Evolutionary conservation across 1,140 invertebrate species (phyloP), one percentile per base, ranked within the genome.

Genomic region (Drosophila setifemur): DNA sequence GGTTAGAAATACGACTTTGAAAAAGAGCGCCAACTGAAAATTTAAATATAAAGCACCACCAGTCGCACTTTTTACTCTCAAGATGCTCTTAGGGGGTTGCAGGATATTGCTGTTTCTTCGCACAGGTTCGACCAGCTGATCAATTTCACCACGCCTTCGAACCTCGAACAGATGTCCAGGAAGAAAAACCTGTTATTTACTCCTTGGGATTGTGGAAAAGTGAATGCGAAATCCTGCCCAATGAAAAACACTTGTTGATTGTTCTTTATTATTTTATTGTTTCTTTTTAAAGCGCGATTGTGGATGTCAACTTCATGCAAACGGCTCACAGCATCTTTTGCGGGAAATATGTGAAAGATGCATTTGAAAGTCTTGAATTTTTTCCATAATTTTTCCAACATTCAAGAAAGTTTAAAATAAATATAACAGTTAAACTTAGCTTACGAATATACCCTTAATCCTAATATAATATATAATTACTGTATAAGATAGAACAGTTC

Each of bases 391-490:
- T 54, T 81, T 85, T 85, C 55, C 70, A 85, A 78, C 60, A 73
- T 77, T 77, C 61, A 79, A 77, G 40, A 57, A 75, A 47, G 69
- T 58, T 77, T 63, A 83, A 70, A 69, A 64, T 43, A 79, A 71
- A 44, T 69, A 50, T 77, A 79, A 86, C 79, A 85, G 49, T 40
- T 44, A 83, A 73, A 4, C 78, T 82, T 82, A 83, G 28, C 33
- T 40, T 73, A 81, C 26, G 11, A 64, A 37, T 31, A 68, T 49
- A 81, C 60, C 39, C 57, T 43, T 55, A 63, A 44, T 43, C 25
- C 44, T 63, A 66, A 18, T 9, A 26, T 81, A 71, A 29, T 70
- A 45, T 52, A 42, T 26, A 63, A 7, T 54, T 64, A 55, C 7
- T 45, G 29, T 52, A 52, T 52, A 54, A 35, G 48, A 25, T 8